Evolutionary conservation across 2,113 vertebrate species (phyloP), one percentile per base, ranked within the genome.

Genomic region (Psammodynastes pulverulentus): DNA sequence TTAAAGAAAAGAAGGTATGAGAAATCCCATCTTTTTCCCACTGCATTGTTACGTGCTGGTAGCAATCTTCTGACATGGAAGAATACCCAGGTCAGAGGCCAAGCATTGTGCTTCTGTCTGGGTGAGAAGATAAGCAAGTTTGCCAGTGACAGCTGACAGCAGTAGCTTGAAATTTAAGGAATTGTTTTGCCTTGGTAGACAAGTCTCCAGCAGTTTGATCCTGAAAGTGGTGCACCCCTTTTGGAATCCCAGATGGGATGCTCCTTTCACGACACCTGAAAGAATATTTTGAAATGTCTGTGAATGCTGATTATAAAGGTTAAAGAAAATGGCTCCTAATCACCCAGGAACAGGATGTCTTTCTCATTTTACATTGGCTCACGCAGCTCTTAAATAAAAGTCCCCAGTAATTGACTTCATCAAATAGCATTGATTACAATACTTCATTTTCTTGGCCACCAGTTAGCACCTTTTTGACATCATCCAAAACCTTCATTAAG

Each of bases 51-150:
- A 94, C 88, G 91, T 94, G 93, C 93, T 96, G 93, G 94, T 86
- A 93, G 95, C 46, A 95, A 84, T 24, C 0, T 93, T 39, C 0
- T 92, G 94, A 46, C 45, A 29, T 49, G 54, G 79, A 92, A 89
- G 53, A 96, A 97, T 96, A 96, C 95, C 84, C 29, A 94, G 95
- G 96, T 94, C 96, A 95, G 96, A 96, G 96, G 96, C 90, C 94
- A 1, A 90, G 95, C 96, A 92, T 96, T 96, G 94, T 96, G 95
- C 93, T 94, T 95, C 94, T 96, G 89, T 94, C 95, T 94, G 95
- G 92, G 94, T 94, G 95, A 96, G 96, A 96, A 96, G 94, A 93
- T 90, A 94, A 96, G 96, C 95, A 96, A 96, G 95, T 94, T 95
- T 95, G 93, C 96, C 93, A 94, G 93, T 92, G 94, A 96, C 88